Evolutionary conservation across 2,888 invertebrate genomes (phyloP).

Genomic region (Tholera decimalis): DNA sequence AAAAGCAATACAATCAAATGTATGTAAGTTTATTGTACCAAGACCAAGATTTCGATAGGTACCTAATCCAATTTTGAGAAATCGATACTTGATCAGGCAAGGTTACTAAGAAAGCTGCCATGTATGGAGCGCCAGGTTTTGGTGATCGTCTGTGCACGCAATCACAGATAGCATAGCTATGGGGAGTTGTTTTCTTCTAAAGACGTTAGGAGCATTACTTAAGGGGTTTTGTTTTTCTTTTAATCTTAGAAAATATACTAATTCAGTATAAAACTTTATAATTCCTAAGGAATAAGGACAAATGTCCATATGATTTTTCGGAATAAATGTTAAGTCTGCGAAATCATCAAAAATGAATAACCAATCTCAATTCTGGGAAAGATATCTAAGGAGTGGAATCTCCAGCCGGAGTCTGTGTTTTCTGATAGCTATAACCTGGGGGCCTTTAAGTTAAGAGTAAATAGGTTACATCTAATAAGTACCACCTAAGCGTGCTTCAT

Average conservation of each 20-base stretch:
- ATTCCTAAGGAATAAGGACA: too few relatives aligned
- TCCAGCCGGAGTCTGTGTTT: too few relatives aligned
- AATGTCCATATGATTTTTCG: too few relatives aligned
- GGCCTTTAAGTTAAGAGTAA: too few relatives aligned
- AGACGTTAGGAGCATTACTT: neutral
- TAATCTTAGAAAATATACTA: neutral
- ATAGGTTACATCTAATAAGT: too few relatives aligned
- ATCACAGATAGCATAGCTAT: neutral
- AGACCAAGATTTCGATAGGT: neutral
- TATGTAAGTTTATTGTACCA: neutral
- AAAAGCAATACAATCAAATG: neutral
- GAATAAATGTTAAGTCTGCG: too few relatives aligned
- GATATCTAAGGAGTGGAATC: too few relatives aligned
- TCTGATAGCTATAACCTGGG: too few relatives aligned
- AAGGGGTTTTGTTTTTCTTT: neutral
- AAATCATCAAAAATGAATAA: too few relatives aligned
- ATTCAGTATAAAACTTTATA: neutral
- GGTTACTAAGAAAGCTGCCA: slow-evolving; percentile 14
- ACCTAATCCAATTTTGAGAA: slow-evolving; percentile 21
- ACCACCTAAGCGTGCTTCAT: too few relatives aligned
- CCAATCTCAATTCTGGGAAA: too few relatives aligned
- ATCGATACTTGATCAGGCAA: slow-evolving; percentile 1
- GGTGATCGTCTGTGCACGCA: slow-evolving; percentile 29
- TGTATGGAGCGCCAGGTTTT: slow-evolving; percentile 30
- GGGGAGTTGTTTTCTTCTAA: neutral